Evolutionary conservation across 2,797 vertebrate species (phyloP).

Genomic region (Mallotus villosus): DNA sequence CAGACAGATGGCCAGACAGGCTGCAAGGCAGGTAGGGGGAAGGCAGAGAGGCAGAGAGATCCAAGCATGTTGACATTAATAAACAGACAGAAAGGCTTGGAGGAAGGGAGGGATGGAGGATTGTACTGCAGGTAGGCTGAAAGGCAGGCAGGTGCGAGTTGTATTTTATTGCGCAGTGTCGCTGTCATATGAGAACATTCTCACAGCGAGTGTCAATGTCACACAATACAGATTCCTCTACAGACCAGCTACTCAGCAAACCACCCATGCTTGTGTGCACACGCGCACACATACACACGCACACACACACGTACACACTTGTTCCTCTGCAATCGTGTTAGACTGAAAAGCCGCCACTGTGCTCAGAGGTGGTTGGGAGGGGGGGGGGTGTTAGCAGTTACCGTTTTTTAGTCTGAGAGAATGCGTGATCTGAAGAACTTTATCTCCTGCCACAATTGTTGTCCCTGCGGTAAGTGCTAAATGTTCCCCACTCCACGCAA

Average conservation of each 20-base stretch:
- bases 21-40: background rate
- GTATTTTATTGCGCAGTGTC: background rate
- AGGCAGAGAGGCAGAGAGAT: background rate
- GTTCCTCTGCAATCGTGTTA: too few species aligned
- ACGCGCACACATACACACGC: constrained; percentile 2
- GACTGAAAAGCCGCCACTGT: too few species aligned
- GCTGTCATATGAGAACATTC: background rate
- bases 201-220: background rate
- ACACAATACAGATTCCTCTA: background rate
- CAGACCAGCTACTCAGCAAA: background rate
- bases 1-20: background rate
- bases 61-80: background rate
- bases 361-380: too few species aligned
- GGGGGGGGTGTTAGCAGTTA: too few species aligned
- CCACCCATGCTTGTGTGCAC: background rate
- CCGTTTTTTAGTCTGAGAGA: too few species aligned
- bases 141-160: background rate
- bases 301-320: background rate
- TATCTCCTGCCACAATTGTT: background rate
- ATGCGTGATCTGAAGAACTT: too few species aligned
- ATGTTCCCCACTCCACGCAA: too few species aligned
- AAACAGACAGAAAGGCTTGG: background rate
- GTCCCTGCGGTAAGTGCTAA: too few species aligned
- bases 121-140: background rate
- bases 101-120: background rate